phyloP scores from a whole-genome alignment of 2,888 invertebrate genomes.

The Nesidiocoris tenuis region DNA sequence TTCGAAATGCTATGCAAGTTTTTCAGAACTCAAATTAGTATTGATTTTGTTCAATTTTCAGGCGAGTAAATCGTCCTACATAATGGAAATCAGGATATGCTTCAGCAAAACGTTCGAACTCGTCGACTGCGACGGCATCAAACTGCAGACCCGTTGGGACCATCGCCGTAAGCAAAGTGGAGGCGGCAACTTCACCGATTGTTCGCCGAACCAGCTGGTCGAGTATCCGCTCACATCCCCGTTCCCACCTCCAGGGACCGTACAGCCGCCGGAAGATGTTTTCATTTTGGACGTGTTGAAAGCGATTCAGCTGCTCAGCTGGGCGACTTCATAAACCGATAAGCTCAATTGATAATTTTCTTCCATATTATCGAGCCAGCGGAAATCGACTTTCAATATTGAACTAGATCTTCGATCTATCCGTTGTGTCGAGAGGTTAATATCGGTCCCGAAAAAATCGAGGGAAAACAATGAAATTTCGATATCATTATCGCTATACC shows the following conservation, averaged over 20 bases:
- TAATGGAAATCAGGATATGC: slow-evolving; percentile 73
- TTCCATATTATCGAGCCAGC: too few relatives aligned
- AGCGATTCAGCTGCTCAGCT: slow-evolving; percentile 26
- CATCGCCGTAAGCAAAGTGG: background rate
- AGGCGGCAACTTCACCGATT: slow-evolving; percentile 39
- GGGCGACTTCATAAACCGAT: slow-evolving; percentile 39
- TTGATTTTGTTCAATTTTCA: too few relatives aligned
- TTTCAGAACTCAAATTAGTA: too few relatives aligned
- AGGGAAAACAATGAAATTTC: too few relatives aligned
- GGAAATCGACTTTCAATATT: too few relatives aligned
- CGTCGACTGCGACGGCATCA: slow-evolving; percentile 64
- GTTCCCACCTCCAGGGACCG: background rate
- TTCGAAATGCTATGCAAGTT: too few relatives aligned
- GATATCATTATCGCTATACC: too few relatives aligned
- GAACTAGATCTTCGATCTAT: too few relatives aligned
- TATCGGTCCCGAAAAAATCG: too few relatives aligned
- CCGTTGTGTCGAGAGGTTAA: too few relatives aligned
- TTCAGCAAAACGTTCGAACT: slow-evolving; percentile 66
- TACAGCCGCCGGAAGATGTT: background rate
- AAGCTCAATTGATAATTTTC: too few relatives aligned
- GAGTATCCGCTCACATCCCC: slow-evolving; percentile 32
- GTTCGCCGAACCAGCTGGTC: slow-evolving; percentile 31
- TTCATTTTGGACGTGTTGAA: slow-evolving; percentile 28
- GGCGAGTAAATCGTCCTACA: slow-evolving; percentile 59
- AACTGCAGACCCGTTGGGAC: slow-evolving; percentile 28